Evolutionary conservation across 2,888 invertebrate species (phyloP), one percentile per base, ranked within the genome.

Genomic region (Elysia crispata): DNA sequence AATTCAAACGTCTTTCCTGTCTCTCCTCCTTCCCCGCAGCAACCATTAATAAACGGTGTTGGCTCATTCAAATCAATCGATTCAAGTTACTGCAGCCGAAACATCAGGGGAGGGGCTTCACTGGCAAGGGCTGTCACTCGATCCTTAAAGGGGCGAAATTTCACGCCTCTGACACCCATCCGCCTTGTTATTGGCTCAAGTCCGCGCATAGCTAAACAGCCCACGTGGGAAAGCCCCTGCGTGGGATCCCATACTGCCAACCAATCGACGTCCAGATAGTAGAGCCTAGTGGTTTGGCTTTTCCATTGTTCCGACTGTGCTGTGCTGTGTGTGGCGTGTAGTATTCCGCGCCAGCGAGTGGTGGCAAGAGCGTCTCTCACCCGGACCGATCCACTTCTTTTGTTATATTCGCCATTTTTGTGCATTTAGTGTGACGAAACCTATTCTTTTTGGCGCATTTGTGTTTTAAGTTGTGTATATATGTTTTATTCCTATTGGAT

Each of bases 201-300:
- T 82, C 76, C 82, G 87, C 85, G 83, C 86, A 87, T 87, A 86
- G 73, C 77, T 84, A 86, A 87, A 85, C 82, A 88, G 84, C 86
- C 87, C 89, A 90, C 91, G 90, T 91, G 88, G 87, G 86, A 86
- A 86, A 67, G 23, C 50, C 50, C 57, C 31, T 57, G 64, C n/a
- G n/a, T 73, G 72, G 28, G 41, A 77, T 79, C 28, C 41, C 86
- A 87, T 86, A 86, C 86, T 89, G 88, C 86, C 86, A 88, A 89
- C 90, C 90, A 90, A 90, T 90, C 90, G 89, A 86, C 87, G 88
- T 85, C 85, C 86, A 85, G 87, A 87, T 87, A 85, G 87, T 85
- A 86, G 85, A 88, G 87, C 85, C 86, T 88, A 88, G 88, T 86
- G 88, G 88, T 88, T 87, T 88, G 87, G 87, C 83, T 78, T 82